phyloP scores from a whole-genome alignment of 2,888 invertebrate genomes.

The Dascillus cervinus region DNA sequence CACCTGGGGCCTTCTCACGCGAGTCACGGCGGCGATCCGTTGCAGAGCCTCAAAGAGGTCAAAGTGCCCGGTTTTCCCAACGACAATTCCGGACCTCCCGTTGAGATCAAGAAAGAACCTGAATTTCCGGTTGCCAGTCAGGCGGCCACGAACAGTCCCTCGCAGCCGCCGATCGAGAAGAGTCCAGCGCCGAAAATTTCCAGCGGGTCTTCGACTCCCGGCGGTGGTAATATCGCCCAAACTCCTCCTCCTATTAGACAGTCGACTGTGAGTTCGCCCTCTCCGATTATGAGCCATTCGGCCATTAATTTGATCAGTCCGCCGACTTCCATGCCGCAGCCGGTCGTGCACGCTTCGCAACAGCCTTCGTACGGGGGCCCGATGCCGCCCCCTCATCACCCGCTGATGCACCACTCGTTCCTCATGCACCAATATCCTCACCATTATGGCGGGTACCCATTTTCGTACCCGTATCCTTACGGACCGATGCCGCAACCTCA shows the following conservation, averaged over 20 bases:
- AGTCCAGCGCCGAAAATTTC: conserved; percentile 15
- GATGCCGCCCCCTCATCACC: conserved; percentile 68
- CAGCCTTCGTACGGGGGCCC: conserved; percentile 54
- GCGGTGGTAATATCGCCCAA: conserved; percentile 28
- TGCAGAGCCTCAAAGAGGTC: conserved; percentile 72
- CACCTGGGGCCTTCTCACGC: conserved; percentile 6
- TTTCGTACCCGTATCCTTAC: conserved; percentile 65
- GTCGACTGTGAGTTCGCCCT: conserved; percentile 11
- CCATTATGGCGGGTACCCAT: conserved; percentile 62
- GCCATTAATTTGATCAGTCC: conserved; percentile 56
- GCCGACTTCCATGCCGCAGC: conserved; percentile 58
- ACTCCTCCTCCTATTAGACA: conserved; percentile 45
- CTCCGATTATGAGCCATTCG: conserved; percentile 48
- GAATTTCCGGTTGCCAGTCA: conserved; percentile 41
- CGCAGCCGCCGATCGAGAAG: conserved; percentile 21
- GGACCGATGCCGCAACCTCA: conserved; percentile 67
- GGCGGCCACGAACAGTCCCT: conserved; percentile 14
- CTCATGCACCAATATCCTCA: conserved; percentile 57
- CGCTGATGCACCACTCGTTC: conserved; percentile 59
- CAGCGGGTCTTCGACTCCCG: conserved; percentile 6
- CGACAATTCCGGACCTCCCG: conserved; percentile 52
- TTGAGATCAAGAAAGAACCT: conserved; percentile 70
- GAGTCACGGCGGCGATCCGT: conserved; percentile 48
- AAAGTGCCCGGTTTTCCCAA: conserved; percentile 66
- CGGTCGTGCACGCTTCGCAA: conserved; percentile 66